Conservation (phyloP, 2,888 invertebrate species). For the Sipha maydis region DNA sequence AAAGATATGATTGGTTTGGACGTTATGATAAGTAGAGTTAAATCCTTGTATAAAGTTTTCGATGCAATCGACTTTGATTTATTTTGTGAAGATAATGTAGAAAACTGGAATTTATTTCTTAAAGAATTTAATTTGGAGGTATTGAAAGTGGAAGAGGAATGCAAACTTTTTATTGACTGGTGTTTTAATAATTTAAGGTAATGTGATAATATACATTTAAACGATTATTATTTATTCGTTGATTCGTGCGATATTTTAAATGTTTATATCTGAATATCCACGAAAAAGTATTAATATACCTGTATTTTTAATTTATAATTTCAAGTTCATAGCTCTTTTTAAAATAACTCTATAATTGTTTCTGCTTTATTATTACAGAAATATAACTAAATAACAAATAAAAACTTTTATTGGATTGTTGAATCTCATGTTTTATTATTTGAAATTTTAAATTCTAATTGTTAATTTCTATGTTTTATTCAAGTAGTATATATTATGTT, state of each 20-base stretch:
- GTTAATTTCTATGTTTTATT: not conserved
- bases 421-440: no score
- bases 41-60: constrained; percentile 47
- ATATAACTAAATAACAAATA: no score
- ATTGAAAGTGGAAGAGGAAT: constrained; percentile 51
- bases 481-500: not conserved
- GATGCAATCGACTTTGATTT: constrained; percentile 56
- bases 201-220: not conserved
- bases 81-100: constrained; percentile 57
- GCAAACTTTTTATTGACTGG: constrained; percentile 53
- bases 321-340: no score
- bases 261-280: no score
- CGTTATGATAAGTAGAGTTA: constrained; percentile 54
- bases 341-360: no score
- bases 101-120: constrained; percentile 56
- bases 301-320: no score
- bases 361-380: no score
- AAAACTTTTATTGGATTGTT: no score
- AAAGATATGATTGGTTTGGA: constrained; percentile 55
- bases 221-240: no score
- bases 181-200: constrained; percentile 55
- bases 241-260: no score
- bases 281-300: no score
- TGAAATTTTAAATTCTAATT: no score
- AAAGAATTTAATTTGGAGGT: constrained; percentile 56